phyloP scores from a whole-genome alignment of 1,140 invertebrate species.

The Tetramorium parvispinum region DNA sequence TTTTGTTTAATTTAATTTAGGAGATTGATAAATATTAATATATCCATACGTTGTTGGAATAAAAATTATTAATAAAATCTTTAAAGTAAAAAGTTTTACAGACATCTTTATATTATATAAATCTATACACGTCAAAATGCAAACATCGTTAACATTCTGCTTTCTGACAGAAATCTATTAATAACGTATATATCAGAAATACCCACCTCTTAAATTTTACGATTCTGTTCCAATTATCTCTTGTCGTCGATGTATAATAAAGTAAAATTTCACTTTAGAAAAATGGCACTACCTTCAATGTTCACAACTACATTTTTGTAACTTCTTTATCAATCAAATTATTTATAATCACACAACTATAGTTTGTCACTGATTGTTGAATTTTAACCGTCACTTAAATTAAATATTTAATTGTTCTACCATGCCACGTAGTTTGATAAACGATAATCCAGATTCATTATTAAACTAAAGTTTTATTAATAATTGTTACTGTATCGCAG shows the following conservation, averaged over 20 bases:
- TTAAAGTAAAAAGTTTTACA: background rate
- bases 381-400: background rate
- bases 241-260: background rate
- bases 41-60: background rate
- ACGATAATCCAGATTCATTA: background rate
- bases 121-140: background rate
- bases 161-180: background rate
- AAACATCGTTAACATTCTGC: background rate
- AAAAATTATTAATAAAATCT: background rate
- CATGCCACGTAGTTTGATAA: background rate
- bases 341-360: background rate
- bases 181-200: constrained; percentile 21
- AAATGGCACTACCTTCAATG: background rate
- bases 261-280: background rate
- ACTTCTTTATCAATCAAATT: background rate
- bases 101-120: background rate
- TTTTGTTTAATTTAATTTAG: constrained; percentile 5
- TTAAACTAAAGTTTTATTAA: background rate
- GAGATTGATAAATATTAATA: background rate
- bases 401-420: background rate
- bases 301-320: constrained; percentile 12
- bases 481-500: background rate
- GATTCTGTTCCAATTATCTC: background rate
- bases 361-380: background rate
- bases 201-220: constrained; percentile 20